Conservation (phyloP, 2,888 invertebrate genomes). For the Eupithecia exiguata region DNA sequence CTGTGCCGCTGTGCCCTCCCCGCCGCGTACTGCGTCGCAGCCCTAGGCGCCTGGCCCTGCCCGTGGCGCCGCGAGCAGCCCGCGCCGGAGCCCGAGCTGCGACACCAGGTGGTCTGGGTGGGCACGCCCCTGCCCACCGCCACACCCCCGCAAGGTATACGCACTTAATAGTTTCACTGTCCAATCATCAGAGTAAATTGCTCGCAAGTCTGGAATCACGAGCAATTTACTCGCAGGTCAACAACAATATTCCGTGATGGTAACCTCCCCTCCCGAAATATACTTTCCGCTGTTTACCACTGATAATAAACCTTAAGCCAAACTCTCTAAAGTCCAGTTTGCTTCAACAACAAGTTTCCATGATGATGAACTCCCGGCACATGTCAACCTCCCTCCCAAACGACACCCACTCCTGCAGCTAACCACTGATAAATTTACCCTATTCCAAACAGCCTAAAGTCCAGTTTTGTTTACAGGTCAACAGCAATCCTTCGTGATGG, state of each 20-base stretch:
- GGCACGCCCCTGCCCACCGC: slow-evolving; percentile 97
- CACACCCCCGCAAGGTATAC: slow-evolving; percentile 89
- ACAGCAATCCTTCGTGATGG: slow-evolving; percentile 94
- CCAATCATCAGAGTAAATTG: no score
- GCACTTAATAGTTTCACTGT: slow-evolving; percentile 12
- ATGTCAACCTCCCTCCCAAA: no score
- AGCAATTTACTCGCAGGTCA: no score
- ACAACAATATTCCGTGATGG: no score
- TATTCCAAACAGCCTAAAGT: neutral
- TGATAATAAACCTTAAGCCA: neutral
- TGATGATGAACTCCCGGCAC: no score
- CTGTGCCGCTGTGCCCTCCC: slow-evolving; percentile 98
- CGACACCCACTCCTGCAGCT: no score
- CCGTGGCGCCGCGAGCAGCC: slow-evolving; percentile 96
- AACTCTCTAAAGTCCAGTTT: neutral
- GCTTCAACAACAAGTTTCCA: no score
- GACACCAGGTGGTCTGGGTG: slow-evolving; percentile 98
- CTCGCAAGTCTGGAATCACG: no score
- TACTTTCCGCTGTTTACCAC: neutral
- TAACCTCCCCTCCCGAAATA: no score
- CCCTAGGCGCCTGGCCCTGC: slow-evolving; percentile 92
- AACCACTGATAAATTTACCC: neutral
- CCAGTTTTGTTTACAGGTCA: slow-evolving; percentile 79
- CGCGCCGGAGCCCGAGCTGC: slow-evolving; percentile 90
- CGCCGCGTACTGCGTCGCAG: slow-evolving; percentile 96